Conservation (phyloP, 1,140 invertebrate genomes). For the Argopecten irradians region DNA sequence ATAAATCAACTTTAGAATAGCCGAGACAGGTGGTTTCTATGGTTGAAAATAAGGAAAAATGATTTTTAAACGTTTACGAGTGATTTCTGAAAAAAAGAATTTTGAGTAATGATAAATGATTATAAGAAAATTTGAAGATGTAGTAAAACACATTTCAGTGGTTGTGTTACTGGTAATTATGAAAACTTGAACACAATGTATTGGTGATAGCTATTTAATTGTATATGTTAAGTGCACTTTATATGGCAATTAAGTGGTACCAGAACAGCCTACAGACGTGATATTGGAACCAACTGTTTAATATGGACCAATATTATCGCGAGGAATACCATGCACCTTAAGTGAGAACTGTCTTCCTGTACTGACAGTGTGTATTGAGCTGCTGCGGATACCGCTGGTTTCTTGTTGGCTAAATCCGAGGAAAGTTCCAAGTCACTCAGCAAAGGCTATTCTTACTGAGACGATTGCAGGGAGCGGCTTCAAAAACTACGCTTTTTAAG, state of each 20-base stretch:
- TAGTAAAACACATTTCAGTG: no score
- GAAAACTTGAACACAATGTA: neutral
- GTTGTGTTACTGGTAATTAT: no score
- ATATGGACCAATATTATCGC: slow-evolving; percentile 70
- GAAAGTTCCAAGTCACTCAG: slow-evolving; percentile 74
- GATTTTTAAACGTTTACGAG: no score
- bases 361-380: slow-evolving; percentile 72
- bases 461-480: slow-evolving; percentile 67
- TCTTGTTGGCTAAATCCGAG: slow-evolving; percentile 73
- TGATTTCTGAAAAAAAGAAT: no score
- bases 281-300: slow-evolving; percentile 67
- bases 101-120: no score
- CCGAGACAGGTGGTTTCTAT: no score
- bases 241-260: no score
- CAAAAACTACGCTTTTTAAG: slow-evolving; percentile 61
- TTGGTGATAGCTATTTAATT: no score
- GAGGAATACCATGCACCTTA: slow-evolving; percentile 68
- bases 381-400: slow-evolving; percentile 72
- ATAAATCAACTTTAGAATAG: no score
- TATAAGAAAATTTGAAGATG: no score
- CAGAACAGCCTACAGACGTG: slow-evolving; percentile 67
- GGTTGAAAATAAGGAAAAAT: no score
- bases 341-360: slow-evolving; percentile 75
- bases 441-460: slow-evolving; percentile 70
- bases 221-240: no score